Percentiles rank a stretch among this genome's conserved stretches.
Conservation (phyloP, 2,888 invertebrate species). For the Patella caerulea region DNA sequence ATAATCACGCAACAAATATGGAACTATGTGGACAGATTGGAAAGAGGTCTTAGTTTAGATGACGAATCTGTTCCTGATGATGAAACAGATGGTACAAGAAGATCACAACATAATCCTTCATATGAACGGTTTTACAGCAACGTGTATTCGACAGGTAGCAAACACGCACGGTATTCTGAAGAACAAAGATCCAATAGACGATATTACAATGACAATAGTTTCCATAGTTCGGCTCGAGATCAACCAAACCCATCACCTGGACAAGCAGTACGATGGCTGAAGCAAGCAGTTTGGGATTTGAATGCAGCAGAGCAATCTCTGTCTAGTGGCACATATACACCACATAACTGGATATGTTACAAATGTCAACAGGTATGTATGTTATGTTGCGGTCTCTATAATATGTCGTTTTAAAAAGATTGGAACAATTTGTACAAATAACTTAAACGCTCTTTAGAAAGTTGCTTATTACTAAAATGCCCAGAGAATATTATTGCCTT, state of each 20-base stretch:
- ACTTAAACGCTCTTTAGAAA: not conserved
- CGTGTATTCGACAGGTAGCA: not conserved
- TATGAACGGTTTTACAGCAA: not conserved
- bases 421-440: slow-evolving; percentile 17
- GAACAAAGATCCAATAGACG: slow-evolving; percentile 8
- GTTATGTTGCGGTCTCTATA: not conserved
- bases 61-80: slow-evolving; percentile 27
- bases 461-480: too few relatives aligned
- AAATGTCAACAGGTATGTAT: slow-evolving; percentile 50
- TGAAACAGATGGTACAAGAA: not conserved
- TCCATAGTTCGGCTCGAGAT: not conserved
- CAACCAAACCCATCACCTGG: slow-evolving; percentile 36
- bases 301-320: slow-evolving; percentile 38
- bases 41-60: slow-evolving; percentile 28
- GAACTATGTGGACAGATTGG: slow-evolving; percentile 35
- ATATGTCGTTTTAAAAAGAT: not conserved
- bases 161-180: not conserved
- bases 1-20: slow-evolving; percentile 44
- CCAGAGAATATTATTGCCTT: too few relatives aligned
- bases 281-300: slow-evolving; percentile 48
- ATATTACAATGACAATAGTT: slow-evolving; percentile 2
- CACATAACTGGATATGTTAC: slow-evolving; percentile 51
- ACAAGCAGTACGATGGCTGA: slow-evolving; percentile 49
- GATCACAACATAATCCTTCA: not conserved
- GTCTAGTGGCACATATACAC: slow-evolving; percentile 25